These are phyloP conservation scores for Phylloscopus trochiloides DNA, from an alignment of 2,113 vertebrate genomes.

Conservation along the genomic window DNA sequence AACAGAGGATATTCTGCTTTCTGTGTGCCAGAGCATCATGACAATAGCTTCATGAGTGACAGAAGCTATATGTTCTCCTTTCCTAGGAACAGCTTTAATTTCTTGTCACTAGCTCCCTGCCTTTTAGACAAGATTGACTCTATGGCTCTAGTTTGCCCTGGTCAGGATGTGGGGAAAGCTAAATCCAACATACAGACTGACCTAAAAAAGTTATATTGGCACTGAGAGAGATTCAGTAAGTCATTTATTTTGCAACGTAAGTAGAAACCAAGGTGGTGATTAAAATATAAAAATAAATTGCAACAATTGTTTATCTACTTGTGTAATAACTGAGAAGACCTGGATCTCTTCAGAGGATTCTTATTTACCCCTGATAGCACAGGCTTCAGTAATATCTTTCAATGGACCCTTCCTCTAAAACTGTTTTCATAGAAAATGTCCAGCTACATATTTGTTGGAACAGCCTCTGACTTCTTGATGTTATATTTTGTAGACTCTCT, in stretches of 20 bases:
- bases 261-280: neutral
- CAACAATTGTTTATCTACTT: neutral
- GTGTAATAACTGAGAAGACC: neutral
- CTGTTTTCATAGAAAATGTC: neutral
- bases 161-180: slow-evolving; percentile 41
- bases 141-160: neutral
- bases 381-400: neutral
- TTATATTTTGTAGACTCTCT: neutral
- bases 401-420: neutral
- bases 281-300: neutral
- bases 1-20: neutral
- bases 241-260: neutral
- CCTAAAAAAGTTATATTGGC: neutral
- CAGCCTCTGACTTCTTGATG: neutral
- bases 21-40: neutral
- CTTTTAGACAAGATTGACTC: neutral
- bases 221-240: neutral
- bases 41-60: neutral
- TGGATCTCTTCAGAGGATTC: neutral
- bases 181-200: neutral
- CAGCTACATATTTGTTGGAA: neutral
- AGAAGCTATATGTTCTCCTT: neutral
- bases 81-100: neutral
- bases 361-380: neutral
- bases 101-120: neutral